These are phyloP conservation scores for Apostichopus leukothele DNA, from an alignment of 53 echinoderm and acorn worm genomes.

Conservation along the genomic window DNA sequence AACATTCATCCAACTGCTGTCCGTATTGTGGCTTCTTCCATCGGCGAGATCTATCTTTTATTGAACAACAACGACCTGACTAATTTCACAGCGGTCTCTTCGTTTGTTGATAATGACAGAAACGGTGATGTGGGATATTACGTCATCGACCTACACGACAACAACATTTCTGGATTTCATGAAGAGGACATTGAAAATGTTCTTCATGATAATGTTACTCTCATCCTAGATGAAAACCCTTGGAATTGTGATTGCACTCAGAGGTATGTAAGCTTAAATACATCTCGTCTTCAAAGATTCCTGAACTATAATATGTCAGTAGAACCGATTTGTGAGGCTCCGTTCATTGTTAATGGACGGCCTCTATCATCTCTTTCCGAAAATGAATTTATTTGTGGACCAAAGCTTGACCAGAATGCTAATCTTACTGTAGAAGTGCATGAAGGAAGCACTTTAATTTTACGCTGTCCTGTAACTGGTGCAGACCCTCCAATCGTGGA, in stretches of 20 bases:
- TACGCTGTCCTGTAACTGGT: not conserved
- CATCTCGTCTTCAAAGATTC: not conserved
- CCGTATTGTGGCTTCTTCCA: not conserved
- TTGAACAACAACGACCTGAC: not conserved
- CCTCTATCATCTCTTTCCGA: not conserved
- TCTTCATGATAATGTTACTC: not conserved
- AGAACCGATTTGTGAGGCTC: not conserved
- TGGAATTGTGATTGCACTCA: conserved; percentile 3
- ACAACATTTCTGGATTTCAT: not conserved
- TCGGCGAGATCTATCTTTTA: not conserved
- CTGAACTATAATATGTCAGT: not conserved
- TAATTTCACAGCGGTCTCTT: not conserved
- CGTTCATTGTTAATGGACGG: not conserved
- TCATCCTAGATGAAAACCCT: not conserved
- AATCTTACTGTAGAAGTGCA: not conserved
- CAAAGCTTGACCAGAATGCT: conserved; percentile 1
- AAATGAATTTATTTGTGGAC: not conserved
- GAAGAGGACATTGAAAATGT: not conserved
- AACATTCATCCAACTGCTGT: not conserved
- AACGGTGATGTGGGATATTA: not conserved
- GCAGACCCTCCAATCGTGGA: not conserved
- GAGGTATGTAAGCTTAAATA: not conserved
- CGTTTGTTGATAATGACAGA: not conserved
- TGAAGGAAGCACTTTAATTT: not conserved
- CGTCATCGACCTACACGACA: not conserved